Evolutionary conservation across 2,797 vertebrate species (phyloP), one percentile per base, ranked within the genome.

Genomic region (Pipistrellus pipistrellus): DNA sequence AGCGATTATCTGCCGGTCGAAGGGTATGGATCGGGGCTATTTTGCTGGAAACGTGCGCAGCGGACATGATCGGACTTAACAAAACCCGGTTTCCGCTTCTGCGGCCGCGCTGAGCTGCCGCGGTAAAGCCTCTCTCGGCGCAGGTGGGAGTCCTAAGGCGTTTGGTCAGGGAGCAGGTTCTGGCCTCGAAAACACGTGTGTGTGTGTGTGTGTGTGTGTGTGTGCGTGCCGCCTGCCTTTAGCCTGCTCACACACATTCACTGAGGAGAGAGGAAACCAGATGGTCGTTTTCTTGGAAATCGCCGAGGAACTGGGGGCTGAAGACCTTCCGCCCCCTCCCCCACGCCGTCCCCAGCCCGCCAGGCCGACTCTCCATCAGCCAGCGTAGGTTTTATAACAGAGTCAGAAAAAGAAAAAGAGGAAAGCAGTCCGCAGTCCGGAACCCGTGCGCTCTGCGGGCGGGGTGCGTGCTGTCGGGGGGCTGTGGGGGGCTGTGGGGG

Each of bases 1-100:
- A 97, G 91, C 13, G 97, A 85, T 97, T 48, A 88, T 85, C 93
- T 97, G 80, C 93, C 97, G 96, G 97, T 81, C 95, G 90, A 94
- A 91, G 75, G 59, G 83, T 96, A 97, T 96, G 96, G 95, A 97
- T 89, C 94, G 82, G 92, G 44, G 66, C 51, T 93, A n/a, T 93
- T 95, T 94, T 97, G 32, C 92, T 96, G 95, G 76, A 51, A 88
- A 96, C 96, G 69, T n/a, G 85, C 55, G 85, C 68, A 96, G 87
- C 1, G 55, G 72, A 57, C 59, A 72, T 62, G 88, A 76, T 6
- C 30, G 85, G 41, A 94, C 94, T 92, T 93, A 90, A 96, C 14
- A 96, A 90, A 97, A 94, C 10, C 1, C 0, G 3, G 7, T 78
- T 72, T 91, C 69, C 55, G 41, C 92, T 92, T 97, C 27, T 88